phyloP scores from a whole-genome alignment of 2,113 vertebrate genomes.

The Rousettus leschenaultii region DNA sequence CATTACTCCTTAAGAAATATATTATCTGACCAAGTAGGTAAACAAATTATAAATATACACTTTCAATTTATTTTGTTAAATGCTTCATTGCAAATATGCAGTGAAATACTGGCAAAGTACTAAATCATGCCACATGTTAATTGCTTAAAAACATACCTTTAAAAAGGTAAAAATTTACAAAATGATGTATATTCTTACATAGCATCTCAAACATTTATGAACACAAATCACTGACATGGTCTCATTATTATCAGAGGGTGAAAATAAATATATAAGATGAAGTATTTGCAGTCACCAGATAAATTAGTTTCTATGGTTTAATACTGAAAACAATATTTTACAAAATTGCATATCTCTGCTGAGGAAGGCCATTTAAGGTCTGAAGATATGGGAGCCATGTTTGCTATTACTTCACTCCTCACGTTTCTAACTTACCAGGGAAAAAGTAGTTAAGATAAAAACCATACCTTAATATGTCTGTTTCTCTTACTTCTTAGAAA shows the following conservation, averaged over 20 bases:
- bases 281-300: neutral
- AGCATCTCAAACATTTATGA: neutral
- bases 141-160: neutral
- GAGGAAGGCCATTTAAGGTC: neutral
- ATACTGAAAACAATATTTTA: neutral
- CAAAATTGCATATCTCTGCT: neutral
- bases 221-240: neutral
- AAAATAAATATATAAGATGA: neutral
- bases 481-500: neutral
- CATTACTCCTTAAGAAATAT: neutral
- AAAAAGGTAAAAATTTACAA: neutral
- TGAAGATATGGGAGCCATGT: neutral
- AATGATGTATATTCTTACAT: neutral
- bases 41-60: neutral
- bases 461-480: neutral
- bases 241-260: neutral
- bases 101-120: neutral
- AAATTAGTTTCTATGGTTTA: neutral
- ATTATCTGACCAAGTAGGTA: neutral
- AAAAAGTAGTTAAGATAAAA: neutral
- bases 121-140: neutral
- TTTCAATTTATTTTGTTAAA: conserved; percentile 19
- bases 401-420: neutral
- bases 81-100: neutral
- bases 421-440: neutral